These are phyloP conservation scores for Sparidentex hasta DNA, from an alignment of 2,797 vertebrate genomes.

Conservation along the genomic window DNA sequence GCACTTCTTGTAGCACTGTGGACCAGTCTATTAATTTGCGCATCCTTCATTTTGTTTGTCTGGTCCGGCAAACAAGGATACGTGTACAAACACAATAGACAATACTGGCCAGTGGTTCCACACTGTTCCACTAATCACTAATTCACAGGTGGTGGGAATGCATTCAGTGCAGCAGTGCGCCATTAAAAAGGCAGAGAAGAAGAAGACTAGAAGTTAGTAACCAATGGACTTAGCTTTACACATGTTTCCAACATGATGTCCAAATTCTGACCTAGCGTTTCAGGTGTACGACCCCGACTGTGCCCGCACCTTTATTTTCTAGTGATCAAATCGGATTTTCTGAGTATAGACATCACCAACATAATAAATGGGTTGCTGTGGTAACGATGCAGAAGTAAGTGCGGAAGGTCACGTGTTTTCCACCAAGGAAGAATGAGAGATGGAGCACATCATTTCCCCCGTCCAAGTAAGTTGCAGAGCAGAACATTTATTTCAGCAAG, in stretches of 20 bases:
- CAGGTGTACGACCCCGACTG: too few species aligned
- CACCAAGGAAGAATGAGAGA: too few species aligned
- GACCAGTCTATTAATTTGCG: not conserved
- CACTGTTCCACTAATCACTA: not conserved
- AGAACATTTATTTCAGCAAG: too few species aligned
- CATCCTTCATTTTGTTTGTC: not conserved
- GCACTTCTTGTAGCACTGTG: not conserved
- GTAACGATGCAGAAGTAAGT: too few species aligned
- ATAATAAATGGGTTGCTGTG: too few species aligned
- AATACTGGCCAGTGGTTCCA: not conserved
- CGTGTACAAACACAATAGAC: not conserved
- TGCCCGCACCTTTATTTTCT: too few species aligned
- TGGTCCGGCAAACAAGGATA: not conserved
- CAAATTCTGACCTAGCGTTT: not conserved
- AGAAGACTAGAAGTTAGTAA: not conserved
- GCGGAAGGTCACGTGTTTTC: too few species aligned
- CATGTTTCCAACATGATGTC: too few species aligned
- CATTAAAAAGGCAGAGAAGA: not conserved
- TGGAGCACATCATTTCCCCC: too few species aligned
- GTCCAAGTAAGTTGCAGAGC: too few species aligned
- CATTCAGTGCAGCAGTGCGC: not conserved
- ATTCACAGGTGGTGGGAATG: not conserved
- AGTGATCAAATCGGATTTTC: too few species aligned
- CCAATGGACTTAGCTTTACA: not conserved
- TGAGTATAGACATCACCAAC: too few species aligned